A percentile compares a stretch with the other conserved stretches of the same genome.
Conservation (phyloP, 2,797 vertebrate species). For the Schizothorax lantsangensis region DNA sequence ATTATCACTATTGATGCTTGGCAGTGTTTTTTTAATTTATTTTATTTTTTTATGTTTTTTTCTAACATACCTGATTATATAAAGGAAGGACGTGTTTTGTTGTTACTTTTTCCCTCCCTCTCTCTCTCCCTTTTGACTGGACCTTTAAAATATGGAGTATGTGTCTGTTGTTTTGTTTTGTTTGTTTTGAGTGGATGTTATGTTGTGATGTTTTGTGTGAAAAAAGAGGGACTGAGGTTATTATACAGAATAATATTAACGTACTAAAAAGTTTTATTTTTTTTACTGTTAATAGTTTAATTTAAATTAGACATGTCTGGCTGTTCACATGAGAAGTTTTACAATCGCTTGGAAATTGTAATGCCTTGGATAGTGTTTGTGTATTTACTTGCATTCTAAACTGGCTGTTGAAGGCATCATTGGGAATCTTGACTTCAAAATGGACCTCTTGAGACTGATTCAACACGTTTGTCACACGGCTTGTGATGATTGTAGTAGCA, state of each 20-base stretch:
- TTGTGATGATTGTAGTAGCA: conserved; percentile 85
- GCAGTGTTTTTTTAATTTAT: too few relatives aligned
- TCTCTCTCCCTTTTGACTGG: too few relatives aligned
- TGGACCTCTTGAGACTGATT: conserved; percentile 75
- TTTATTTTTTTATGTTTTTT: too few relatives aligned
- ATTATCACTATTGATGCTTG: too few relatives aligned
- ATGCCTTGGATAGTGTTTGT: background rate
- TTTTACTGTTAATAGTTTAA: background rate
- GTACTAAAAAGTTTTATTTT: too few relatives aligned
- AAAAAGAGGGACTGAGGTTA: background rate
- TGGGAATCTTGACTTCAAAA: conserved; percentile 89
- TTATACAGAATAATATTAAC: background rate
- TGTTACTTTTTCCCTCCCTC: too few relatives aligned
- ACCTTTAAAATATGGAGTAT: too few relatives aligned
- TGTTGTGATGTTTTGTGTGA: too few relatives aligned
- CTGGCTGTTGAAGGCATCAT: conserved; percentile 90
- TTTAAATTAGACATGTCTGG: background rate
- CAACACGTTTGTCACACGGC: conserved; percentile 83
- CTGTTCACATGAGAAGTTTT: background rate
- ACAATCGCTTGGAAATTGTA: background rate
- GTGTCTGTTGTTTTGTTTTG: too few relatives aligned
- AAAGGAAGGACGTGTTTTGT: too few relatives aligned
- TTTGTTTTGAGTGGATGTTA: too few relatives aligned
- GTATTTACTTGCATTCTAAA: conserved; percentile 85
- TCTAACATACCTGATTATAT: too few relatives aligned